Evolutionary conservation across 2,113 vertebrate genomes (phyloP).

Genomic region (Malurus cyaneus): DNA sequence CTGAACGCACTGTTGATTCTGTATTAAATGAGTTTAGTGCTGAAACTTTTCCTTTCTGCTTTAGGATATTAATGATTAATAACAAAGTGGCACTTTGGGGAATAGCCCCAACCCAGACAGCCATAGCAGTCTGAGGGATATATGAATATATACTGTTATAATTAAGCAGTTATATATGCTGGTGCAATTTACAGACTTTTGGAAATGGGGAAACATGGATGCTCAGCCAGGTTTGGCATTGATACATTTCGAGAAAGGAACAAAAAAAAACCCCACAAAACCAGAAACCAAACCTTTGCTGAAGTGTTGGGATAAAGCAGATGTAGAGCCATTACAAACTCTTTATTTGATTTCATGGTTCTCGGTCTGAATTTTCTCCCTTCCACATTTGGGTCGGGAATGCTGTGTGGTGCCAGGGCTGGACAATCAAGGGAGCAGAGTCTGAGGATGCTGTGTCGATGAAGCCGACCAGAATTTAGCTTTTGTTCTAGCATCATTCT

Average conservation of each 20-base stretch:
- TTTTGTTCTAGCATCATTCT: background rate
- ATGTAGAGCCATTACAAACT: background rate
- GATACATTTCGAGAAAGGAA: background rate
- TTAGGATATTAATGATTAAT: background rate
- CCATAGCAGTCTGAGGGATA: background rate
- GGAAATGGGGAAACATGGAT: background rate
- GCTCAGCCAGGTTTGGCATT: background rate
- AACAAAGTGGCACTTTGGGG: background rate
- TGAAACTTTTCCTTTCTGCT: background rate
- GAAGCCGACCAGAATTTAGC: background rate
- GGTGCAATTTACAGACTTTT: background rate
- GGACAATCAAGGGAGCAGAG: background rate
- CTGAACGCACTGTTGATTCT: background rate
- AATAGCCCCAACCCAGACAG: background rate
- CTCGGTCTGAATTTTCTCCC: background rate
- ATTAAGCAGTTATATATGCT: background rate
- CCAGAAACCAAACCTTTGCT: background rate
- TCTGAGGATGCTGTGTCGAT: background rate
- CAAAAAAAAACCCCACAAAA: background rate
- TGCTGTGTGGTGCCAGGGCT: background rate
- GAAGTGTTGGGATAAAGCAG: background rate
- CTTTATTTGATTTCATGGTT: background rate
- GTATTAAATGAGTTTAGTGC: background rate
- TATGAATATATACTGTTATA: fast-evolving
- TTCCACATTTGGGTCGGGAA: background rate